Conservation (phyloP, 2,888 invertebrate species). For the Augochlorella aurata region DNA sequence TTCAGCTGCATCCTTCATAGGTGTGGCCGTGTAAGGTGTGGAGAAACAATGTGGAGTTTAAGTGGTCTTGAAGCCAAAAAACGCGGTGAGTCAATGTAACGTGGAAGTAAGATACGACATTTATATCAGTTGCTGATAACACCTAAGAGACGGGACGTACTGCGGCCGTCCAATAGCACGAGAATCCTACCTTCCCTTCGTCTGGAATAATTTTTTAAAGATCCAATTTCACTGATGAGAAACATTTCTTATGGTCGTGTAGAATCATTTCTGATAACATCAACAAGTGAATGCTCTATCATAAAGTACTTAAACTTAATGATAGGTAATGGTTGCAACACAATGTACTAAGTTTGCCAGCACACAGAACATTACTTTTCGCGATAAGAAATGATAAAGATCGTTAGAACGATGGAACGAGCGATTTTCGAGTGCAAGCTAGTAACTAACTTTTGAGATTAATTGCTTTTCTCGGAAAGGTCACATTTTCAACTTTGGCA, state of each 20-base stretch:
- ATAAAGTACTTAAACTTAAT: conserved; percentile 1
- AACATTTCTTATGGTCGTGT: not conserved
- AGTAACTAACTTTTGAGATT: not conserved
- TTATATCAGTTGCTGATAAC: conserved; percentile 54
- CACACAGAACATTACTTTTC: not conserved
- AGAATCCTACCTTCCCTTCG: conserved; percentile 20
- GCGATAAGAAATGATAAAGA: not conserved
- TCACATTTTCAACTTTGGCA: not conserved
- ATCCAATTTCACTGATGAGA: not conserved
- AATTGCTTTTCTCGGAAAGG: not conserved
- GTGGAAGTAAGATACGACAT: conserved; percentile 45
- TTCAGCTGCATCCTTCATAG: not conserved
- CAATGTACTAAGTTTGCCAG: not conserved
- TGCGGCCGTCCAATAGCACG: conserved; percentile 21
- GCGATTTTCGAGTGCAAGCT: not conserved
- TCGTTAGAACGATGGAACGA: not conserved
- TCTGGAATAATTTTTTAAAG: not conserved
- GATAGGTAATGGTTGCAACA: not conserved
- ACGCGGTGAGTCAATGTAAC: conserved; percentile 51
- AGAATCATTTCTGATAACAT: not conserved
- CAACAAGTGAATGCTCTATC: not conserved
- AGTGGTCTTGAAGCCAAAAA: conserved; percentile 1
- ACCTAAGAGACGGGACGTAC: conserved; percentile 14
- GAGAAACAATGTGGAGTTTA: not conserved
- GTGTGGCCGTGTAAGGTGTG: not conserved